phyloP scores from a whole-genome alignment of 1,140 invertebrate species.

The Ptiloglossa arizonensis region DNA sequence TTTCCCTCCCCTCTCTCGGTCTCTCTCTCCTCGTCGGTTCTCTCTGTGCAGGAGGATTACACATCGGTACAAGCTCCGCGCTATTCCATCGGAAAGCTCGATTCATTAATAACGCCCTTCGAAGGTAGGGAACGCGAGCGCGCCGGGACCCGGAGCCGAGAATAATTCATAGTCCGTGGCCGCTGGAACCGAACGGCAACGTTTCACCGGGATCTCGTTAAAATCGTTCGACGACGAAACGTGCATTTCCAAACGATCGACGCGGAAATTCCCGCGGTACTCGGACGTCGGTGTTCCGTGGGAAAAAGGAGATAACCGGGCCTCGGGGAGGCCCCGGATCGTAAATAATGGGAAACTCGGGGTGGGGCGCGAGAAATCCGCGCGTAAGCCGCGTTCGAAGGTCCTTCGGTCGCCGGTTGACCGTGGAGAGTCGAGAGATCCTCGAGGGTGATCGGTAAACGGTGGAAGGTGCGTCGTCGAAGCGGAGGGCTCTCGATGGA shows the following conservation, averaged over 20 bases:
- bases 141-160: background rate
- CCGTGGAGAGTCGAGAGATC: background rate
- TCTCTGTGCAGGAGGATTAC: slow-evolving; percentile 34
- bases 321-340: background rate
- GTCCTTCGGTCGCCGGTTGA: background rate
- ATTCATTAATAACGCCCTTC: slow-evolving; percentile 37
- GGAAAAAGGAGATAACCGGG: too few species aligned
- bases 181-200: background rate
- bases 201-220: background rate
- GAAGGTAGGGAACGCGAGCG: background rate
- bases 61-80: slow-evolving; percentile 21
- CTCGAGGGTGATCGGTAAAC: slow-evolving; percentile 51
- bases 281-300: background rate
- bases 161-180: slow-evolving; percentile 6
- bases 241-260: background rate
- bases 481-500: slow-evolving; percentile 34
- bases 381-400: slow-evolving; percentile 4
- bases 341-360: slow-evolving; percentile 22
- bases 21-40: background rate
- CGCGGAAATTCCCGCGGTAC: background rate
- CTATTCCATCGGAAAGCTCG: slow-evolving; percentile 3
- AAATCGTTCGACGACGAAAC: background rate
- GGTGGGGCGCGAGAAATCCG: slow-evolving; percentile 26
- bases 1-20: background rate
- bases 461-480: slow-evolving; percentile 21